phyloP scores from a whole-genome alignment of 2,113 vertebrate species.

The Hippocampus guttulatus region DNA sequence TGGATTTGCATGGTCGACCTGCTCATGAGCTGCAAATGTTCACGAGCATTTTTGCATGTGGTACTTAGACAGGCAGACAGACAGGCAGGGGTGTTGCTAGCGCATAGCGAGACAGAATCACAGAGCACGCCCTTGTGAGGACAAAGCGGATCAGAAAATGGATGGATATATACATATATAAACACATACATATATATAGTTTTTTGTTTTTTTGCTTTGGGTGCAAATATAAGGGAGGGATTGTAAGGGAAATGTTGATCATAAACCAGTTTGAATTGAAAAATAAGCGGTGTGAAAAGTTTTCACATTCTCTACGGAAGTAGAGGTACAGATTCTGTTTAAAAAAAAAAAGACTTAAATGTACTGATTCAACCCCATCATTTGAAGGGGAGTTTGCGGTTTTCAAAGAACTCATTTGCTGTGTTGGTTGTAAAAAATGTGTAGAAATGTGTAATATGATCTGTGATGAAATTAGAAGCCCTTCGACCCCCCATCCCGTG shows the following conservation, averaged over 20 bases:
- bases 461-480: too few species aligned
- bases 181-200: too few species aligned
- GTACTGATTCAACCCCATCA: too few species aligned
- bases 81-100: not conserved
- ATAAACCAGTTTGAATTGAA: not conserved
- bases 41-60: slow-evolving; percentile 38
- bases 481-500: too few species aligned
- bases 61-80: not conserved
- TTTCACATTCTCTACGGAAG: not conserved
- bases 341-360: not conserved
- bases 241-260: not conserved
- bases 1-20: slow-evolving; percentile 47
- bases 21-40: slow-evolving; percentile 1
- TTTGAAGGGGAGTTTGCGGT: too few species aligned
- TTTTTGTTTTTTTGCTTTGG: too few species aligned
- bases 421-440: too few species aligned
- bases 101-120: not conserved
- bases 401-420: too few species aligned
- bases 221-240: not conserved
- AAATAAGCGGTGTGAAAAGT: not conserved
- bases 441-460: too few species aligned
- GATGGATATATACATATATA: too few species aligned
- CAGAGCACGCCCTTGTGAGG: not conserved
- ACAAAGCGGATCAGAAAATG: too few species aligned
- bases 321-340: not conserved